Percentiles rank a stretch among this genome's conserved stretches.
Conservation (phyloP, 53 echinoderm and acorn worm genomes). For the Antedon mediterranea region DNA sequence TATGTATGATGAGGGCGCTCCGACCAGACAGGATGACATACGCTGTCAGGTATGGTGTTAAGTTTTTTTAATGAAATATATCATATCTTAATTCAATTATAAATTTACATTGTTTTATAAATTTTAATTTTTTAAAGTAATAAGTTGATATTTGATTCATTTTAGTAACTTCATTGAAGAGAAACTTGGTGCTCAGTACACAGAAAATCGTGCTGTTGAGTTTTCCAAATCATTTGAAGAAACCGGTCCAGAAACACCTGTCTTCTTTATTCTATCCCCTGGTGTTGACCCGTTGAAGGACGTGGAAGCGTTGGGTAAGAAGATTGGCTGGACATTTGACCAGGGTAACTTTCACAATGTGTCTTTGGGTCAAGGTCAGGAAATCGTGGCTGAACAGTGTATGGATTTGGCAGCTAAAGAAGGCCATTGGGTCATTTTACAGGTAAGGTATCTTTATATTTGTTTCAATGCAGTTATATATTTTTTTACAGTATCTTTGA, state of each 20-base stretch:
- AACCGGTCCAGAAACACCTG: conserved; percentile 68
- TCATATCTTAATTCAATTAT: not conserved
- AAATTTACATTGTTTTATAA: not conserved
- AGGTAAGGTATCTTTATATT: too few relatives aligned
- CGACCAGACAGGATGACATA: conserved; percentile 96
- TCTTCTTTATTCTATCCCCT: conserved; percentile 98
- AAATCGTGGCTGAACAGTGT: conserved; percentile 89
- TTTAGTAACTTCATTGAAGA: conserved; percentile 78
- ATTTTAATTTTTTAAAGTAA: too few relatives aligned
- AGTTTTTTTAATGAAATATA: not conserved
- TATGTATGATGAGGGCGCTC: conserved; percentile 97
- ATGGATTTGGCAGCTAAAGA: conserved; percentile 98
- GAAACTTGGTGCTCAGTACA: conserved; percentile 90
- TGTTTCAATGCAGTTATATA: too few relatives aligned
- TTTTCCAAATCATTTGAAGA: conserved; percentile 95
- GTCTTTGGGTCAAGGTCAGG: conserved; percentile 92
- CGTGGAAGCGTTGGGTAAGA: conserved; percentile 89
- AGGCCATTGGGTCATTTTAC: conserved; percentile 94
- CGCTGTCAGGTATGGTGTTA: conserved; percentile 55
- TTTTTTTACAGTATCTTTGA: too few relatives aligned
- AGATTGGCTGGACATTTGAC: conserved; percentile 79
- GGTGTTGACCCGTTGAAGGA: conserved; percentile 95
- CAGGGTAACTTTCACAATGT: conserved; percentile 91
- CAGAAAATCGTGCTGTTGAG: conserved; percentile 63
- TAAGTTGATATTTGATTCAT: not conserved